Evolutionary conservation across 1,140 invertebrate species (phyloP), one percentile per base, ranked within the genome.

Genomic region (Aphaenogaster rudis): DNA sequence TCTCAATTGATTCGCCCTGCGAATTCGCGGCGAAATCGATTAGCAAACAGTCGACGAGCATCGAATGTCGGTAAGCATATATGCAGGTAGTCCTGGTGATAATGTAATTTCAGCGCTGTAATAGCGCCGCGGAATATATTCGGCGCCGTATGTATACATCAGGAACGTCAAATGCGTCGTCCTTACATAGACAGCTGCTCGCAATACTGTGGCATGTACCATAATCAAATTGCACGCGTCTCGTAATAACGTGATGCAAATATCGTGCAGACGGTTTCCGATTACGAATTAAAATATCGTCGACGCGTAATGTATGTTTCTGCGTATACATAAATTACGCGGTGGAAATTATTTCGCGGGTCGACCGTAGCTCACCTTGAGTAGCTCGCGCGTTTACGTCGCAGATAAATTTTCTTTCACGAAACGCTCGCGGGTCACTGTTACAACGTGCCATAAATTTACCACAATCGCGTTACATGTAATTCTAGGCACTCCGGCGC

Each of bases 21-120:
- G 69, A 84, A 84, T 84, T 84, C 57, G 28, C 42, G 28, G 33
- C 69, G 54, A 57, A 84, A 84, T 84, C 80, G 69, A 84, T 84
- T 76, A 84, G 80, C 69, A 76, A 84, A 84, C 54, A 84, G 42
- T 50, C 80, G 80, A 76, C 54, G 69, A 84, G 80, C 54, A 67
- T 84, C 54, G 69, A 84, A 84, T 76, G 69, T 80, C 78, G 63
- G 36, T 76, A 84, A 84, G 57, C 69, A 74, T 61, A 84, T 59
- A 84, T 48, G 80, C 66, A 61, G 69, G 69, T n/a, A 76, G 67
- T 76, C 15, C 28, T 48, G 33, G 69, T 76, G 69, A 84, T 84
- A 84, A 84, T 84, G 80, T 84, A 63, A 84, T 84, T 84, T 84
- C 80, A 76, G 69, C 33, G 28, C 42, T 61, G 80, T 84, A 84